Conservation (phyloP, 2,797 vertebrate genomes). For the Amblyraja radiata region DNA sequence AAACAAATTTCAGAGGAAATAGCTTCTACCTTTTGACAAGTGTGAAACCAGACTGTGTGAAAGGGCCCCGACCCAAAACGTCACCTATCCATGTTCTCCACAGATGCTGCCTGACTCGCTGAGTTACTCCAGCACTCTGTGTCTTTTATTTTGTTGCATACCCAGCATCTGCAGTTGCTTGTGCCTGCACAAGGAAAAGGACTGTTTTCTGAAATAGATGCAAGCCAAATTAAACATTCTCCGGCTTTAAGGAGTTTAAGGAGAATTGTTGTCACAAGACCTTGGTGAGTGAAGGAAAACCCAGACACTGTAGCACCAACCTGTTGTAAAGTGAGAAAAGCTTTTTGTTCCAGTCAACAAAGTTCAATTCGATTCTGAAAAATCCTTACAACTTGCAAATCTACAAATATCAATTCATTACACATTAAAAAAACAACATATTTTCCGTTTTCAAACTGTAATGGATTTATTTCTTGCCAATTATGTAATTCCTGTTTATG, state of each 20-base stretch:
- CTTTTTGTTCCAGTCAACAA: no score
- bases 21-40: background rate
- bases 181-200: background rate
- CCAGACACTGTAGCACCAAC: background rate
- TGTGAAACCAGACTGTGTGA: background rate
- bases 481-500: background rate
- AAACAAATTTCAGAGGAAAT: background rate
- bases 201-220: background rate
- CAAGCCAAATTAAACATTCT: background rate
- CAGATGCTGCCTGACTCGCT: no score
- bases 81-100: no score
- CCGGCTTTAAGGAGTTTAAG: background rate
- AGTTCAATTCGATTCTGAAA: background rate
- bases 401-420: background rate
- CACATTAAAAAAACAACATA: background rate
- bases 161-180: no score
- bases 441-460: slow-evolving; percentile 10
- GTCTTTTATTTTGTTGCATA: no score
- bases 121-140: no score
- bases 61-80: no score
- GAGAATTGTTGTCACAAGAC: background rate
- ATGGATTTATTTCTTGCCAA: slow-evolving; percentile 46
- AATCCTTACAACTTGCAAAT: background rate
- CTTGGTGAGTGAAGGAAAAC: background rate
- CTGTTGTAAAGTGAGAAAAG: background rate